These are phyloP conservation scores for Periophthalmus modestus DNA, from an alignment of 2,113 vertebrate genomes.

Conservation along the genomic window DNA sequence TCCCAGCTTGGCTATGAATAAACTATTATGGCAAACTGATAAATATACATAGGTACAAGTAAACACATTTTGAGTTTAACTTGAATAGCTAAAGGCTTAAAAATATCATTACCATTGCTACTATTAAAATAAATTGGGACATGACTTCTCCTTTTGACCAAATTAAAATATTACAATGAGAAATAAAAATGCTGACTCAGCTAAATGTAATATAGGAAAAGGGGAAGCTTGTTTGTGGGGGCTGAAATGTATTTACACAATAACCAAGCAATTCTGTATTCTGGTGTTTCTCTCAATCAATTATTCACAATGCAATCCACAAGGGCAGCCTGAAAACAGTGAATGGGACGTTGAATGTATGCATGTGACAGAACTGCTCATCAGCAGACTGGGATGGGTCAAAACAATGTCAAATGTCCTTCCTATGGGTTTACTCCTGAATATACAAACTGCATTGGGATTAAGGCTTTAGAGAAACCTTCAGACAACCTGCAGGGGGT, in stretches of 20 bases:
- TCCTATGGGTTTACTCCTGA: slow-evolving; percentile 4
- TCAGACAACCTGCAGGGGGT: neutral
- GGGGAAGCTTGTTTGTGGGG: neutral
- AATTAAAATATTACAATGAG: slow-evolving; percentile 3
- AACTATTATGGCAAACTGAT: slow-evolving; percentile 17
- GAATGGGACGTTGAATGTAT: slow-evolving; percentile 53
- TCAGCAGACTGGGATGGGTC: slow-evolving; percentile 27
- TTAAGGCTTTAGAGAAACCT: slow-evolving; percentile 25
- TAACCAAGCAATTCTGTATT: slow-evolving; percentile 36
- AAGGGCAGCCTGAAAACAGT: slow-evolving; percentile 27
- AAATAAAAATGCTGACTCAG: slow-evolving; percentile 4
- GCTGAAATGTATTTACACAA: slow-evolving; percentile 26
- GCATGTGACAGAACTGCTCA: slow-evolving; percentile 54
- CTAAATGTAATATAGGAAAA: slow-evolving; percentile 11
- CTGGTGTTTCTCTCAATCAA: slow-evolving; percentile 53
- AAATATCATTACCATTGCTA: neutral
- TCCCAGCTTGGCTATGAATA: slow-evolving; percentile 20
- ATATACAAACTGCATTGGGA: neutral
- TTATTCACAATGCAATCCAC: slow-evolving; percentile 65
- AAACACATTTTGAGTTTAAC: slow-evolving; percentile 25
- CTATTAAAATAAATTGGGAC: neutral
- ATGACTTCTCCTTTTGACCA: neutral
- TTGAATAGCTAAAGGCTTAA: slow-evolving; percentile 10
- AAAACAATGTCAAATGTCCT: slow-evolving; percentile 5
- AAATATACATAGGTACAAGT: slow-evolving; percentile 57